Conservation (phyloP, 1,140 invertebrate species). For the Vanessa atalanta region DNA sequence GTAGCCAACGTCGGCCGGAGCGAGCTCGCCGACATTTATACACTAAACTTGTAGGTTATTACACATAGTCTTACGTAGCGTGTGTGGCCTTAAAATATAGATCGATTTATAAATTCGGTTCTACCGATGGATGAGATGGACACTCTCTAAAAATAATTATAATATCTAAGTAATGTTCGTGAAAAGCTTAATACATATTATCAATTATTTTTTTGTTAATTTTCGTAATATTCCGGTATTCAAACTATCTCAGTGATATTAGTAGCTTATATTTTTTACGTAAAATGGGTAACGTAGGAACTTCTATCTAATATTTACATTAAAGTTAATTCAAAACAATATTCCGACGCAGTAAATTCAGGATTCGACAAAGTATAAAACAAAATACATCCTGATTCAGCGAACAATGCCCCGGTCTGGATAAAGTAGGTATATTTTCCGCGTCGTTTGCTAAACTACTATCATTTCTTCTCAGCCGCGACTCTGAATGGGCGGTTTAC, state of each 20-base stretch:
- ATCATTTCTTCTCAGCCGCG: conserved; percentile 24
- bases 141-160: too few species aligned
- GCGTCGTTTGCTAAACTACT: conserved; percentile 16
- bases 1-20: background rate
- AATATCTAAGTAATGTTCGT: too few species aligned
- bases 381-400: background rate
- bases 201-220: too few species aligned
- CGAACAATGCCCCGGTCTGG: background rate
- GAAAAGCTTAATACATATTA: too few species aligned
- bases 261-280: too few species aligned
- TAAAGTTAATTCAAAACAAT: background rate
- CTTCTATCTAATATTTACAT: too few species aligned
- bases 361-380: background rate
- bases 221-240: too few species aligned
- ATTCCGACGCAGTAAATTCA: background rate
- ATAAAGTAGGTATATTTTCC: conserved; percentile 27
- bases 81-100: too few species aligned
- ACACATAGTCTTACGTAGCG: background rate
- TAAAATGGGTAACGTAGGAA: too few species aligned
- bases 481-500: conserved; percentile 12
- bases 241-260: too few species aligned
- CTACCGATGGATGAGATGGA: too few species aligned
- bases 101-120: too few species aligned
- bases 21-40: conserved; percentile 5
- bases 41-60: background rate